Conservation (phyloP, 2,888 invertebrate genomes). For the Tipula lateralis region DNA sequence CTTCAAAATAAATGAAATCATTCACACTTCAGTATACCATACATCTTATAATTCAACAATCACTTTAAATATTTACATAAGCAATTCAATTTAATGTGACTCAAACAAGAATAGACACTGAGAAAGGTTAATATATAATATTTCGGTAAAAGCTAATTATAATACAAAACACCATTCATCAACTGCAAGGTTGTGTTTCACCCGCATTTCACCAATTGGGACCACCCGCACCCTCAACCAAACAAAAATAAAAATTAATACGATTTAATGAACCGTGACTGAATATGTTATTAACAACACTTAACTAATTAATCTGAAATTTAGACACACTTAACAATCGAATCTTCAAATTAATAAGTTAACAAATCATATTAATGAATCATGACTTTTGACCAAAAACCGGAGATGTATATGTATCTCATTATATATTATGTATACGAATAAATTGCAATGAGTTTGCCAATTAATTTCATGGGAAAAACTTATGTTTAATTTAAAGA, state of each 20-base stretch:
- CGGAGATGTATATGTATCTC: neutral
- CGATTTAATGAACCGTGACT: neutral
- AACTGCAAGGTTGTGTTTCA: no score
- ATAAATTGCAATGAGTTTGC: neutral
- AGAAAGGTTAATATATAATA: no score
- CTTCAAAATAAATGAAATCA: no score
- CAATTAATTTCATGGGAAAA: neutral
- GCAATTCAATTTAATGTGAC: no score
- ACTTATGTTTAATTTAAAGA: neutral
- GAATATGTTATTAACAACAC: neutral
- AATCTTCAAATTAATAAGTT: neutral
- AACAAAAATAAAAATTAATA: neutral
- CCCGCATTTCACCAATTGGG: neutral
- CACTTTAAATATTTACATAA: no score
- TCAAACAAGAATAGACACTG: no score
- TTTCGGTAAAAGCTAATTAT: no score
- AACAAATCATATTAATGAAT: neutral
- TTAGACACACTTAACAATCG: neutral
- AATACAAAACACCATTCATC: no score
- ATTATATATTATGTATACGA: no score
- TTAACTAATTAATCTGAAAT: neutral
- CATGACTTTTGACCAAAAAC: neutral
- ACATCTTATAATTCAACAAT: no score
- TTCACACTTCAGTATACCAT: no score
- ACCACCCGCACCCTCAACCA: neutral